Evolutionary conservation across 2,113 vertebrate genomes (phyloP), one percentile per base, ranked within the genome.

Genomic region (Alouatta palliata): DNA sequence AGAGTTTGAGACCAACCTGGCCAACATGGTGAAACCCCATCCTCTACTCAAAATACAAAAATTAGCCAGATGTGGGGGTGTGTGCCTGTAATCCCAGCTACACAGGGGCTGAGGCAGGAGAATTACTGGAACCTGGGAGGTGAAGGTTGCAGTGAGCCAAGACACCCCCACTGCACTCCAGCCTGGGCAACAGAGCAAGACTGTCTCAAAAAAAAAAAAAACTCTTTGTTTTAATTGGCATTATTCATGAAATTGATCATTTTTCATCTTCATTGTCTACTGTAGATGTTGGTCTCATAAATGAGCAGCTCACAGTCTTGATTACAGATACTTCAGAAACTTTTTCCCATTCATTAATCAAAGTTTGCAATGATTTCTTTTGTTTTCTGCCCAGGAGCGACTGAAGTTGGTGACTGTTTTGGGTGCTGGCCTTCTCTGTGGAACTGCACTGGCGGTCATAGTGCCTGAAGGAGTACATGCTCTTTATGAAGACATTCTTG

Each of bases 391-490:
- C 86, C 97, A 99, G 99, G 99, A 99, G 93, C 99, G 98, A 86
- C 98, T 99, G 96, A 99, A 99, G 97, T 92, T 99, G 98, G 99
- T 99, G 98, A 99, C 99, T 0, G 99, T 99, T 93, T 96, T 99
- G 98, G 99, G 99, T 76, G 99, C 99, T 40, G 99, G 99, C 37
- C 99, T 99, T 87, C 98, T 99, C 87, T 99, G 99, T 98, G 99
- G 99, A 73, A 99, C 99, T 86, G 99, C 99, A 0, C 98, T 99
- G 89, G 99, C 99, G 37, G 99, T 99, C 58, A 99, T 99, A 92
- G 99, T 99, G 94, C 99, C 99, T 7, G 99, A 99, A 98, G 99
- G 99, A 90, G 99, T 99, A 85, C 99, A 99, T 52, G 99, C 99
- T 86, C 99, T 99, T 97, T 99, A 99, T 98, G 99, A 99, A 98